Evolutionary conservation across 2,113 vertebrate genomes (phyloP).

Genomic region (Mesitornis unicolor): DNA sequence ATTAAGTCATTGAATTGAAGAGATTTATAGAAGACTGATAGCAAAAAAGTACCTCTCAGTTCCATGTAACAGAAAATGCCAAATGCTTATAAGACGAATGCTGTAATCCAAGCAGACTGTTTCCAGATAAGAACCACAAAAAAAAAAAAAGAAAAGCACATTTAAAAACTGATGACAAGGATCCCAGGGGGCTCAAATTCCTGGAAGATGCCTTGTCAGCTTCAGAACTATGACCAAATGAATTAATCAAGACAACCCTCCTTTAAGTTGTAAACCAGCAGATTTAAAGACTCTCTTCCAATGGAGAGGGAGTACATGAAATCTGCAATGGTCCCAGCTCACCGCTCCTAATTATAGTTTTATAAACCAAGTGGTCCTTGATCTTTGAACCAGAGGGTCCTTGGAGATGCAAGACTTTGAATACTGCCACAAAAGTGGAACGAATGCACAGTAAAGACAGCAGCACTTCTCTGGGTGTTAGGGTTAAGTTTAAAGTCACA

Average conservation of each 20-base stretch:
- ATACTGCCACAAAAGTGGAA: neutral
- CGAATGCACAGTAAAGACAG: neutral
- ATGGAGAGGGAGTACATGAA: slow-evolving; percentile 72
- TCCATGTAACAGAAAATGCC: slow-evolving; percentile 59
- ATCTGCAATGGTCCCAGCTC: slow-evolving; percentile 67
- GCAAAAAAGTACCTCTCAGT: slow-evolving; percentile 42
- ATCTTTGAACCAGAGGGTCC: slow-evolving; percentile 37
- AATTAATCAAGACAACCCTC: slow-evolving; percentile 72
- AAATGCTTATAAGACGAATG: slow-evolving; percentile 31
- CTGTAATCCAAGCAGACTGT: slow-evolving; percentile 47
- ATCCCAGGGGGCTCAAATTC: slow-evolving; percentile 64
- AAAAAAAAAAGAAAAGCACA: neutral
- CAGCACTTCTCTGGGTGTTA: neutral
- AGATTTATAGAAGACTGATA: slow-evolving; percentile 54
- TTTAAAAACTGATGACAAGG: slow-evolving; percentile 67
- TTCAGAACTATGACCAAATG: slow-evolving; percentile 61
- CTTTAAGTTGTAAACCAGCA: slow-evolving; percentile 69
- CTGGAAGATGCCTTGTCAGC: slow-evolving; percentile 76
- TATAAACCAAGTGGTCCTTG: slow-evolving; percentile 69
- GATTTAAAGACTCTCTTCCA: slow-evolving; percentile 78
- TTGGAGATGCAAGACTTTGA: neutral
- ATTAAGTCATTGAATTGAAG: slow-evolving; percentile 55
- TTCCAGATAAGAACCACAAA: slow-evolving; percentile 43
- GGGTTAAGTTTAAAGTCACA: neutral
- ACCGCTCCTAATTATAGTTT: slow-evolving; percentile 69